Base-by-base conservation (phyloP, 2,888 invertebrate genomes). In the Margaritifera margaritifera region DNA sequence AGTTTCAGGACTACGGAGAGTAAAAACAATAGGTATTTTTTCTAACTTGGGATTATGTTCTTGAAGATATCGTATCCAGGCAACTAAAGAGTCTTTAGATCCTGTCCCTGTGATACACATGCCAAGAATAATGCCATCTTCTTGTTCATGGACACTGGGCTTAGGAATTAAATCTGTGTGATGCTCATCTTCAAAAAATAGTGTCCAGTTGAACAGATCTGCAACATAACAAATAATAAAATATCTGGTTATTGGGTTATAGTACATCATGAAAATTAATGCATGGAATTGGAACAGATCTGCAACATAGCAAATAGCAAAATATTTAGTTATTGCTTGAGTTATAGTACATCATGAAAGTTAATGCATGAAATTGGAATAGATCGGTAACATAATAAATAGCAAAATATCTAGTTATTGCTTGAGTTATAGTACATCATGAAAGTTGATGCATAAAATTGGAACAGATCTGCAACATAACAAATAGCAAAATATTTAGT, bases 71-170 rank as follows among this genome's bases (percentile, higher is more conserved):
- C 86, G 79, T 50, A 89, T 84, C 89, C 89, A 89, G 0, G 96
- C 96, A n/a, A 97, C 90, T 11, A 98, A 90, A 0, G 98, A 97
- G 90, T 97, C 97, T 90, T 95, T 90, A 6, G 87, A 84, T 22
- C 95, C 95, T 18, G 95, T 94, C 64, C 98, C 98, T 69, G 98
- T 97, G 42, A 96, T 96, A 91, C 96, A 96, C 64, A 96, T 92
- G 15, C 94, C 94, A 78, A 96, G 92, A 83, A 98, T 94, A 0
- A 94, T 94, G 6, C 96, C 97, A 90, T 98, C 97, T 67, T 95
- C 94, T 90, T 98, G 97, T 88, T 97, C 96, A 88, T 99, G 98
- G 1, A 96, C 93, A 42, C 94, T 93, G 18, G 93, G 93, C 71
- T 91, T 89, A 3, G 92, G 88, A 20, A 80, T 77, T 19, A 87